A percentile compares a stretch with the other conserved stretches of the same genome.
Evolutionary conservation across 2,113 vertebrate genomes (phyloP).

Genomic region (Prinia subflava): DNA sequence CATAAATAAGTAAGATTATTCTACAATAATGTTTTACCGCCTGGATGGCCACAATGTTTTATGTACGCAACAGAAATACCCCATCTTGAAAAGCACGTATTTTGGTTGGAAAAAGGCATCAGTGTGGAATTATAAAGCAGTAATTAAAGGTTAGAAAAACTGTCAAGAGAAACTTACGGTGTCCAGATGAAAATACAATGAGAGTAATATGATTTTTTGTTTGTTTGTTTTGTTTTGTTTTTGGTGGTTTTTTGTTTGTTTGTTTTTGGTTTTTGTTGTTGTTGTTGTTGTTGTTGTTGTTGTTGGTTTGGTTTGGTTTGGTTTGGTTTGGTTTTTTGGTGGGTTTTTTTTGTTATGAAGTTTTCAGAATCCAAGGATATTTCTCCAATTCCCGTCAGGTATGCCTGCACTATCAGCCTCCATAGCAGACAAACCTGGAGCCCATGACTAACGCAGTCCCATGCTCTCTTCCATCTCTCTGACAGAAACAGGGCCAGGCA

Average conservation of each 20-base stretch:
- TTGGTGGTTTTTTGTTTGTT: no score
- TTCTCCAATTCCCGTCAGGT: neutral
- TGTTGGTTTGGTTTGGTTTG: no score
- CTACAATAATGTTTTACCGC: neutral
- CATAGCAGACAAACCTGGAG: neutral
- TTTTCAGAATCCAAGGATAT: neutral
- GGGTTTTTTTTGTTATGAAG: neutral
- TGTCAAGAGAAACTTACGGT: neutral
- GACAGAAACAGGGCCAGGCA: neutral
- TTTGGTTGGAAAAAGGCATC: neutral
- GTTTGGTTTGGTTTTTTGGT: no score
- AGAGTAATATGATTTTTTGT: fast-evolving
- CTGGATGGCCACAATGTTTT: neutral
- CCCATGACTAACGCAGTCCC: neutral
- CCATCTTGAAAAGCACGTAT: neutral
- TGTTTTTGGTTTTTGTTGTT: no score
- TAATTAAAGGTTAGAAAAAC: neutral
- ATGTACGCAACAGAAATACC: neutral
- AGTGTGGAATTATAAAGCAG: neutral
- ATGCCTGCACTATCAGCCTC: neutral
- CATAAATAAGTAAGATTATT: neutral
- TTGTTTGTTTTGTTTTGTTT: no score
- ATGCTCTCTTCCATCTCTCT: neutral
- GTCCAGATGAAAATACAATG: neutral
- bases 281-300: no score